These are phyloP conservation scores for Atethmia centrago DNA, from an alignment of 2,888 invertebrate species.

Conservation along the genomic window DNA sequence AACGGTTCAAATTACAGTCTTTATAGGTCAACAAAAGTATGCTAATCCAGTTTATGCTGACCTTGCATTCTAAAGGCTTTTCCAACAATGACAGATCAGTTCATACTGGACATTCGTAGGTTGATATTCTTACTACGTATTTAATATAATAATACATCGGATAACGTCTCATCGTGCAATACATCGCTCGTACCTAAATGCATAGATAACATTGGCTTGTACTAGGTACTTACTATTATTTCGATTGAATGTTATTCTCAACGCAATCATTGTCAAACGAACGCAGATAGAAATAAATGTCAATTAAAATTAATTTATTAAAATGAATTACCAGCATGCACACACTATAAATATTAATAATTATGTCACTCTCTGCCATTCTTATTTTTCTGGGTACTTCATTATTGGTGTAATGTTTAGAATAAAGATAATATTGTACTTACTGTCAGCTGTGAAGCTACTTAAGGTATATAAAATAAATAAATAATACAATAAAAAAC, in stretches of 20 bases:
- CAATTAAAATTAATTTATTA: neutral
- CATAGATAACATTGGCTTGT: slow-evolving; percentile 6
- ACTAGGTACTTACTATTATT: neutral
- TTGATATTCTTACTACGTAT: no score
- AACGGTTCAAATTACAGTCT: slow-evolving; percentile 1
- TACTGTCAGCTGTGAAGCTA: neutral
- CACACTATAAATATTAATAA: neutral
- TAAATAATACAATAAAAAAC: neutral
- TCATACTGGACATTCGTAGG: neutral
- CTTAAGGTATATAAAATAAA: no score
- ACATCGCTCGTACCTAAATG: slow-evolving; percentile 7
- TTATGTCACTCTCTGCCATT: neutral
- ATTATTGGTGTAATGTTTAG: neutral
- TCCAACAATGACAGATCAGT: neutral
- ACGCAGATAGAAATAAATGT: neutral
- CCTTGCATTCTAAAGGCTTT: neutral
- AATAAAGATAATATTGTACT: neutral
- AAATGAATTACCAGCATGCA: neutral
- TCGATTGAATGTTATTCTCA: neutral
- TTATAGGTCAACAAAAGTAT: no score
- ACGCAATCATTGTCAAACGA: neutral
- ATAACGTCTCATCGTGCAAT: slow-evolving; percentile 5
- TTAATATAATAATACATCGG: neutral
- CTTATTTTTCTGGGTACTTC: neutral
- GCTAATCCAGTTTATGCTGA: neutral